These are phyloP conservation scores for Heterohyrax brucei DNA, from an alignment of 2,797 vertebrate species.

Conservation along the genomic window DNA sequence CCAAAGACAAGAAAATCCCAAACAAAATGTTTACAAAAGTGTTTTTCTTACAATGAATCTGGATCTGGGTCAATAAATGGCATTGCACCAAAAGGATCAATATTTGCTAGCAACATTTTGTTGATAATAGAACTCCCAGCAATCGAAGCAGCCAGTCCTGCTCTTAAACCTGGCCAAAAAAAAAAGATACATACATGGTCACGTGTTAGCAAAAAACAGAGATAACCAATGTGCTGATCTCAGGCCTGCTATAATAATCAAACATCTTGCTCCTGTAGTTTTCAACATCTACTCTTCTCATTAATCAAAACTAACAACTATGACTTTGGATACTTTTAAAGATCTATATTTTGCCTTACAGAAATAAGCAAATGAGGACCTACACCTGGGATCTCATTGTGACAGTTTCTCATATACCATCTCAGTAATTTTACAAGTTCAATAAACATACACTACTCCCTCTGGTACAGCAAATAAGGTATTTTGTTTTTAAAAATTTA, in stretches of 20 bases:
- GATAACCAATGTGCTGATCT: background rate
- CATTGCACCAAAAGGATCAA: slow-evolving; percentile 97
- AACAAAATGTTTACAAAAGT: slow-evolving; percentile 53
- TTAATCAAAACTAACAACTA: slow-evolving; percentile 29
- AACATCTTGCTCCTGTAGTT: background rate
- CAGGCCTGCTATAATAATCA: background rate
- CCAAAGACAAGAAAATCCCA: slow-evolving; percentile 49
- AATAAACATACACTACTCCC: slow-evolving; percentile 23
- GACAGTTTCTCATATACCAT: slow-evolving; percentile 11
- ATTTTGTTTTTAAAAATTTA: slow-evolving; percentile 9
- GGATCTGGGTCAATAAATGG: slow-evolving; percentile 99
- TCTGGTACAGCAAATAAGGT: background rate
- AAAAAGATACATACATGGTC: slow-evolving; percentile 31
- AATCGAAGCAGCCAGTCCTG: slow-evolving; percentile 98
- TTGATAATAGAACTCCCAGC: slow-evolving; percentile 99
- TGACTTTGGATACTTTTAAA: background rate
- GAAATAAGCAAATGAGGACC: background rate
- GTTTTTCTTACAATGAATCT: slow-evolving; percentile 96
- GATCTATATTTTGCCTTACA: background rate
- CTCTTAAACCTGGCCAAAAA: slow-evolving; percentile 94
- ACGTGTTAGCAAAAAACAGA: background rate
- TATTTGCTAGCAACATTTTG: slow-evolving; percentile 99
- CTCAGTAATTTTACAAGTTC: background rate
- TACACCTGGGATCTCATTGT: background rate
- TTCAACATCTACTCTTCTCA: background rate